Base-by-base conservation (phyloP, 2,113 vertebrate genomes). In the Narcine bancroftii region DNA sequence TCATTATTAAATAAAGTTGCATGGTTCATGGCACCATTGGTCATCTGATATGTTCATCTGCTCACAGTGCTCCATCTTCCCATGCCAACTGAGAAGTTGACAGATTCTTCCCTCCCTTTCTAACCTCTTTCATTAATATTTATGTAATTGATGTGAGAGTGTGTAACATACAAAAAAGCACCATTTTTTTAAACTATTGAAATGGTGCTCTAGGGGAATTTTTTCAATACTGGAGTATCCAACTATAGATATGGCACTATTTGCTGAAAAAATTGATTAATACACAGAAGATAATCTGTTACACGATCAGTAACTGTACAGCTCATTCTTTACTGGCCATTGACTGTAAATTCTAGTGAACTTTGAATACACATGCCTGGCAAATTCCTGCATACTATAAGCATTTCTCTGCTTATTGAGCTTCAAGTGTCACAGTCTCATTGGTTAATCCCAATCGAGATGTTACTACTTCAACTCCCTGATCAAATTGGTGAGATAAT, bases 401-500 rank as follows among this genome's bases (percentile, higher is more conserved):
- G 42, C 65, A 45, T 42, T 36, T 29, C 9, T 47, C 26, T 47
- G 29, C 39, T 91, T 42, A 26, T n/a, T 89, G 39, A 89, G 63
- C 60, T 69, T 6, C 6, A 89, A 69, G 89, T 91, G 89, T 91
- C 63, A 91, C 63, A 45, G 7, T 91, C 39, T 69, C 39, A 91
- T 71, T 91, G 89, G 89, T 15, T 65, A 29, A 45, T 89, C 66
- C 36, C 15, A 29, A 91, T 33, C 4, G 42, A 36, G 53, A 87
- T 17, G 60, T 3, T 17, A 17, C n/a, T 10, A 45, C 45, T 29
- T 65, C n/a, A 89, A 89, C 56, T 71, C 24, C 26, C 66, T 69
- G 45, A 91, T 71, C 65, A 66, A 42, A 47, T 91, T 91, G 29
- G 63, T 91, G 56, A 91, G 11, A 42, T 91, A 45, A 91, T 71